Conservation (phyloP, 2,797 vertebrate species). For the Carcharodon carcharias region DNA sequence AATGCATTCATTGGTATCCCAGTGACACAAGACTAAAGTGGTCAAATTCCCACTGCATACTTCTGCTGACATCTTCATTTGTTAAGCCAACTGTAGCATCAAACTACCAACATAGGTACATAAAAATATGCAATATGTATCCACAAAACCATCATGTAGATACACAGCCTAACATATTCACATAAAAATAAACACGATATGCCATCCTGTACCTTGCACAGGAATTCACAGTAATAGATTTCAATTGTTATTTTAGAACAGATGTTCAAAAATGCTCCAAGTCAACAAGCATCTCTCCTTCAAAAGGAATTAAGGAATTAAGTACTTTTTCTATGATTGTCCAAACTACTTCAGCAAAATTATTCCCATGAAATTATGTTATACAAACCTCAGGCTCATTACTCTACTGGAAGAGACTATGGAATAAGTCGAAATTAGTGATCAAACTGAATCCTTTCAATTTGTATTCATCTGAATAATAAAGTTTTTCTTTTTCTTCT, state of each 20-base stretch:
- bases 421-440: neutral
- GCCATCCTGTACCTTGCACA: neutral
- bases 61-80: neutral
- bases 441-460: neutral
- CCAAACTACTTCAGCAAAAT: neutral
- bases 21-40: neutral
- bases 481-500: neutral
- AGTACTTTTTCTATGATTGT: neutral
- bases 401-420: neutral
- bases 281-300: neutral
- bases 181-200: too few species aligned
- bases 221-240: neutral
- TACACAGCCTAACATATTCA: neutral
- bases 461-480: neutral
- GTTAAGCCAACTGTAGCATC: neutral
- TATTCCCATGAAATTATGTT: neutral
- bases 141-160: neutral
- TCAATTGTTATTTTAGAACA: neutral
- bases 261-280: neutral
- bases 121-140: neutral
- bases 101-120: neutral
- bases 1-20: neutral
- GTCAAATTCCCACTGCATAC: neutral
- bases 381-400: neutral
- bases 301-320: neutral